Evolutionary conservation across 2,888 invertebrate species (phyloP).

Genomic region (Caenorhabditis japonica): DNA sequence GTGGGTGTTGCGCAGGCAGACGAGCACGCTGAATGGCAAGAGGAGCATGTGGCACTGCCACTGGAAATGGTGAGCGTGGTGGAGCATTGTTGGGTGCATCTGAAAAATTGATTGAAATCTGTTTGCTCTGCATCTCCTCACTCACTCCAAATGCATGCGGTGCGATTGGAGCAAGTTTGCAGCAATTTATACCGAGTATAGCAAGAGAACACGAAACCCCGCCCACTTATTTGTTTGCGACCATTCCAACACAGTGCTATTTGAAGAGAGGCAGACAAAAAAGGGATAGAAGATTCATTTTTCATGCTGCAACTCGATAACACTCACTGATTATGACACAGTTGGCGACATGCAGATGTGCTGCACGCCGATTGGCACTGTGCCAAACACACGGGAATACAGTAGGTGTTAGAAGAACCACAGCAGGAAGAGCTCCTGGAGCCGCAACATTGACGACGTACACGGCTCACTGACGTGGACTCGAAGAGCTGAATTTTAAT

Average conservation of each 20-base stretch:
- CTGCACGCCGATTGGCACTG: slow-evolving; percentile 41
- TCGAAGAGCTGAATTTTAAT: no score
- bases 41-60: slow-evolving; percentile 27
- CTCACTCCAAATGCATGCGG: background rate
- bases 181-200: no score
- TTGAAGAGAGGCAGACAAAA: no score
- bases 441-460: slow-evolving; percentile 47
- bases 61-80: slow-evolving; percentile 9
- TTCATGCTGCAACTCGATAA: no score
- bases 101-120: slow-evolving; percentile 1
- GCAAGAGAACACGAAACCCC: no score
- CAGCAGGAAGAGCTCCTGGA: slow-evolving; percentile 25
- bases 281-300: no score
- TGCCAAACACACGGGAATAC: slow-evolving; percentile 42
- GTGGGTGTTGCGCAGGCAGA: slow-evolving; percentile 41
- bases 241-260: no score
- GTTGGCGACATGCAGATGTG: slow-evolving; percentile 10
- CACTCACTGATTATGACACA: slow-evolving; percentile 38
- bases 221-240: no score
- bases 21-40: slow-evolving; percentile 49
- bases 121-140: no score
- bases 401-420: slow-evolving; percentile 16
- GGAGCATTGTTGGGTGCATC: slow-evolving; percentile 35
- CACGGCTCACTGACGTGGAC: slow-evolving; percentile 15
- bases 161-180: no score